Conservation (phyloP, 2,888 invertebrate species). For the Eulithis prunata region DNA sequence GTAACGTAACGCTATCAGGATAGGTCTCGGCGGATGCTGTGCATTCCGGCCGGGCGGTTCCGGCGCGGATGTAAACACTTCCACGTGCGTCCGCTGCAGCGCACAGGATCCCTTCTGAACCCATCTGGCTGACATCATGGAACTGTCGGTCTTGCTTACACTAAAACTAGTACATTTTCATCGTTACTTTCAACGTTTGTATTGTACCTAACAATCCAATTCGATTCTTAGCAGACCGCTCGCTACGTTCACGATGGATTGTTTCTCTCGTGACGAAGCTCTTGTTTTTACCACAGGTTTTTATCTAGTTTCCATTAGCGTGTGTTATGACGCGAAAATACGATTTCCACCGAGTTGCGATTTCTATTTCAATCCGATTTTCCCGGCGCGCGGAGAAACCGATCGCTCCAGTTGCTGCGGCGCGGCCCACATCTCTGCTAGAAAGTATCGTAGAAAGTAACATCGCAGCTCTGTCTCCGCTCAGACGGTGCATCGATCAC, state of each 20-base stretch:
- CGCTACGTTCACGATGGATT: background rate
- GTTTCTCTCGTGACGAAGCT: conserved; percentile 18
- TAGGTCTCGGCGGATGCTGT: conserved; percentile 50
- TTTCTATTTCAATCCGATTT: conserved; percentile 84
- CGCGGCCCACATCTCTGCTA: conserved; percentile 83
- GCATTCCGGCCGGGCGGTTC: conserved; percentile 48
- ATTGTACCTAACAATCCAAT: background rate
- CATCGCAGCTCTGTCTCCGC: conserved; percentile 73
- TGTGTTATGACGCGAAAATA: conserved; percentile 75
- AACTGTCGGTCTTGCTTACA: conserved; percentile 39
- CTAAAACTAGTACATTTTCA: conserved; percentile 39
- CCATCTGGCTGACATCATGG: conserved; percentile 36
- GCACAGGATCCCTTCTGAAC: conserved; percentile 51
- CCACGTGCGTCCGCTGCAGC: conserved; percentile 66
- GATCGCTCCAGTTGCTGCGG: conserved; percentile 81
- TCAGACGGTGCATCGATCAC: conserved; percentile 75
- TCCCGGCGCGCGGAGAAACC: conserved; percentile 81
- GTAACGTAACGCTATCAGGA: conserved; percentile 24
- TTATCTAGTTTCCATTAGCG: conserved; percentile 65
- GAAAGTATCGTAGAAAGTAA: conserved; percentile 84
- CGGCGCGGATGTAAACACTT: conserved; percentile 76
- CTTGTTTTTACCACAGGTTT: conserved; percentile 25
- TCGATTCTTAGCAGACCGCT: background rate
- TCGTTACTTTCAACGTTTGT: conserved; percentile 18
- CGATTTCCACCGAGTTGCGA: conserved; percentile 77